Base-by-base conservation (phyloP, 2,113 vertebrate genomes). In the Actenoides lindsayi region DNA sequence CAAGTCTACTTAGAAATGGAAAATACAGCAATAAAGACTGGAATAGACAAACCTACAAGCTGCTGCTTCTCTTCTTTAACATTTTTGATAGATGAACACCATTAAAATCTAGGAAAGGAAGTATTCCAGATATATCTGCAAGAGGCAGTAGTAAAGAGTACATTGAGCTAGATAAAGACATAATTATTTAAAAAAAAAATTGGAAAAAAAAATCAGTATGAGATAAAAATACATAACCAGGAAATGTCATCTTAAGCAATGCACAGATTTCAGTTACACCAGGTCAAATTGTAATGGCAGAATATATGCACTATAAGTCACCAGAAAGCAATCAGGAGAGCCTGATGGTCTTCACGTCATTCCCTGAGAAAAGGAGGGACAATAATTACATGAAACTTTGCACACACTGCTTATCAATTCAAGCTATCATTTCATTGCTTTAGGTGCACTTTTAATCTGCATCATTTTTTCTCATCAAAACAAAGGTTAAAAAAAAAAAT, bases 391-490 rank as follows among this genome's bases (percentile, higher is more conserved):
- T 16, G 31, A 71, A 92, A 76, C 41, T 89, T 56, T 35, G 13
- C 42, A 46, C 33, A 89, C 74, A 53, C 9, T 60, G 8, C 90
- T 96, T 92, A 74, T 77, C 44, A 83, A 62, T 87, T 51, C 14
- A 51, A 53, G 50, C 12, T 89, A 88, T 91, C 41, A 83, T 75
- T 87, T 86, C 37, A 80, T 71, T 89, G 35, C 73, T 95, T 84
- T 90, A 68, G 75, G 46, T 75, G 18, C n/a, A 92, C 74, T 93
- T 95, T 94, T 73, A 83, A 91, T 60, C n/a, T 69, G 33, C 53
- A 54, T 81, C 16, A 39, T 74, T 94, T 93, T 93, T 94, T 87
- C 48, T 87, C 42, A 42, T 90, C 21, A 71, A 85, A 91, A 44
- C 24, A 50, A 42, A 74, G 14, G 14, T 53, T 90, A 33, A n/a